These are phyloP conservation scores for Calosoma granatense DNA, from an alignment of 1,140 invertebrate genomes.

Conservation along the genomic window DNA sequence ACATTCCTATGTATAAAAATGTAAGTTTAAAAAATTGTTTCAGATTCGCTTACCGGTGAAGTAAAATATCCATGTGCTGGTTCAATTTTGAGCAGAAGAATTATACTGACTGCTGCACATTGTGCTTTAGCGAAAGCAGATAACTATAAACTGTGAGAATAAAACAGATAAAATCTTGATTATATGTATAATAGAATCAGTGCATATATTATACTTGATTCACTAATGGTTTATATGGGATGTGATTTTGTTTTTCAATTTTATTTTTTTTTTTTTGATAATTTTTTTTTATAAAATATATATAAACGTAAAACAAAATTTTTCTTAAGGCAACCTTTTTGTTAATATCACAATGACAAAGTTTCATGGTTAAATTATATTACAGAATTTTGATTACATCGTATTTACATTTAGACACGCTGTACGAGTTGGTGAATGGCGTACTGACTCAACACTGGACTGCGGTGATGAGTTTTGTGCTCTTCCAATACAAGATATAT, in stretches of 20 bases:
- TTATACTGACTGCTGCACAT: conserved; percentile 59
- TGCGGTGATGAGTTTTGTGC: conserved; percentile 58
- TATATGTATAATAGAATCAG: not conserved
- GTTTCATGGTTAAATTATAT: not conserved
- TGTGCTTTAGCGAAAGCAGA: conserved; percentile 57
- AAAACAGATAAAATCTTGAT: not conserved
- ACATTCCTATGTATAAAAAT: too few species aligned
- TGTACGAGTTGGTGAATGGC: conserved; percentile 55
- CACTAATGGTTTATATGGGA: too few species aligned
- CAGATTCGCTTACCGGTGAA: conserved; percentile 36
- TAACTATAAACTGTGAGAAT: conserved; percentile 54
- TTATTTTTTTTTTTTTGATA: conserved; percentile 8
- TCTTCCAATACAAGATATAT: conserved; percentile 48
- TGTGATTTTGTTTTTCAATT: not conserved
- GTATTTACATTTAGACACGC: conserved; percentile 42
- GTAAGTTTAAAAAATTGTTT: too few species aligned
- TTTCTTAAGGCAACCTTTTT: not conserved
- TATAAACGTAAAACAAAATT: not conserved
- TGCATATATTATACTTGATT: not conserved
- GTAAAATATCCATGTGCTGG: conserved; percentile 58
- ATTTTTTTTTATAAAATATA: not conserved
- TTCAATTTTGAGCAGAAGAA: conserved; percentile 48
- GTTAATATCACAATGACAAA: not conserved
- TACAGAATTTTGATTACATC: conserved; percentile 6
- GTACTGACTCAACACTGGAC: conserved; percentile 48